Conservation (phyloP, 2,797 vertebrate species). For the Harpagifer antarcticus region DNA sequence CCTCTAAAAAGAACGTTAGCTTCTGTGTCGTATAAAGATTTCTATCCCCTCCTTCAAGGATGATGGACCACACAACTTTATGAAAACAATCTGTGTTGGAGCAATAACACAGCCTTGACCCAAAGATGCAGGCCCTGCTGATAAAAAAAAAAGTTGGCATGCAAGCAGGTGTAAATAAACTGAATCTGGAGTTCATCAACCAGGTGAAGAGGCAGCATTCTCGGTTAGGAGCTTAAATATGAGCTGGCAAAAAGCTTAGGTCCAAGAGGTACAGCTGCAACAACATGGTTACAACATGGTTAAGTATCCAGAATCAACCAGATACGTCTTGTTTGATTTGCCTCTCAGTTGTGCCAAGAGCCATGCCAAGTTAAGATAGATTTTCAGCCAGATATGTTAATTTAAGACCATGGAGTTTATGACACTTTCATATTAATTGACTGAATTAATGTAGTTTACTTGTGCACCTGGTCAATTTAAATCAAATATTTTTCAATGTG, state of each 20-base stretch:
- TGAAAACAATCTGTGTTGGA: conserved; percentile 68
- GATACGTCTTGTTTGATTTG: background rate
- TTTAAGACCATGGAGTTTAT: background rate
- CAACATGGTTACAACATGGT: background rate
- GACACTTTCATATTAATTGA: background rate
- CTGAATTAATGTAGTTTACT: background rate
- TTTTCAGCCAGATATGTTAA: background rate
- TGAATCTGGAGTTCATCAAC: conserved; percentile 56
- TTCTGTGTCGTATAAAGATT: conserved; percentile 42
- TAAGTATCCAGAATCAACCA: background rate
- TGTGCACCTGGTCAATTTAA: background rate
- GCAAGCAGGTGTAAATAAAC: conserved; percentile 55
- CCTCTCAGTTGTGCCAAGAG: background rate
- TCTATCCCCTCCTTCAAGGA: conserved; percentile 55
- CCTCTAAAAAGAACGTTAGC: conserved; percentile 33
- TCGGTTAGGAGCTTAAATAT: conserved; percentile 1
- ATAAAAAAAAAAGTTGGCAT: conserved; percentile 38
- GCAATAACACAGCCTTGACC: conserved; percentile 70
- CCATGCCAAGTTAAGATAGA: background rate
- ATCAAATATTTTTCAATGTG: background rate
- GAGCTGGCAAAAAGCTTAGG: background rate
- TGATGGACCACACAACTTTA: conserved; percentile 50
- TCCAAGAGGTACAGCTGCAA: conserved; percentile 24
- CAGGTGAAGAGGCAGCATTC: conserved; percentile 24
- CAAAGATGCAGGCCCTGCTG: conserved; percentile 39